These are phyloP conservation scores for Cydia fagiglandana DNA, from an alignment of 1,140 invertebrate genomes.

Conservation along the genomic window DNA sequence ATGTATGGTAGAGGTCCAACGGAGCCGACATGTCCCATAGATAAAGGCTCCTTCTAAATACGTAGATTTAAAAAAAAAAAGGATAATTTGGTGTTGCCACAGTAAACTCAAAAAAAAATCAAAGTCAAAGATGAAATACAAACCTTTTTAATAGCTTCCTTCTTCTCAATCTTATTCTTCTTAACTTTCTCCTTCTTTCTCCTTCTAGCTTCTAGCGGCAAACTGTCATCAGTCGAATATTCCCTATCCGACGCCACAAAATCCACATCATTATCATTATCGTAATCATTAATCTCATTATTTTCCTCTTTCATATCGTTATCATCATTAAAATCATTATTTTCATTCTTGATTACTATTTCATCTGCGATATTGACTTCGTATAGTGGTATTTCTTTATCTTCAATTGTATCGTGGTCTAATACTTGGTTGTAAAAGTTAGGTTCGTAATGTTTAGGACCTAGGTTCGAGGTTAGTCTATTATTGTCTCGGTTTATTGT, in stretches of 20 bases:
- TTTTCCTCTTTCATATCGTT: conserved; percentile 33
- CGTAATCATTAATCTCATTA: conserved; percentile 28
- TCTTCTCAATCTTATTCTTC: conserved; percentile 41
- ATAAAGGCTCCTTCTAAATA: too few species aligned
- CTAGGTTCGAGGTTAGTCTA: conserved; percentile 42
- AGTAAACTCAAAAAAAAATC: too few species aligned
- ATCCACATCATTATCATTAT: conserved; percentile 38
- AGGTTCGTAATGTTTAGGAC: conserved; percentile 37
- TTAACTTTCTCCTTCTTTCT: conserved; percentile 46
- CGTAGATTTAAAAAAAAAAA: too few species aligned
- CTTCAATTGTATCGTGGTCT: conserved; percentile 38
- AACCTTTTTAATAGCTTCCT: conserved; percentile 37
- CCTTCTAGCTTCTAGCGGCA: conserved; percentile 47
- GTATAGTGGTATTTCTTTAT: conserved; percentile 41
- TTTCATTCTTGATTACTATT: conserved; percentile 6
- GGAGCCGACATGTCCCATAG: too few species aligned
- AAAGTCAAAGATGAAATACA: too few species aligned
- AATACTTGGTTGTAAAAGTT: conserved; percentile 48
- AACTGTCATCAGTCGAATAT: conserved; percentile 57
- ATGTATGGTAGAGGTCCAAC: too few species aligned
- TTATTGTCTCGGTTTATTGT: conserved; percentile 50
- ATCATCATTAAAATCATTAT: conserved; percentile 25
- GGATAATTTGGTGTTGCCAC: too few species aligned
- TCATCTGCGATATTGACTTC: conserved; percentile 27
- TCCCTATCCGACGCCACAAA: conserved; percentile 37